Base-by-base conservation (phyloP, 1,140 invertebrate species). In the Solenopsis fugax region DNA sequence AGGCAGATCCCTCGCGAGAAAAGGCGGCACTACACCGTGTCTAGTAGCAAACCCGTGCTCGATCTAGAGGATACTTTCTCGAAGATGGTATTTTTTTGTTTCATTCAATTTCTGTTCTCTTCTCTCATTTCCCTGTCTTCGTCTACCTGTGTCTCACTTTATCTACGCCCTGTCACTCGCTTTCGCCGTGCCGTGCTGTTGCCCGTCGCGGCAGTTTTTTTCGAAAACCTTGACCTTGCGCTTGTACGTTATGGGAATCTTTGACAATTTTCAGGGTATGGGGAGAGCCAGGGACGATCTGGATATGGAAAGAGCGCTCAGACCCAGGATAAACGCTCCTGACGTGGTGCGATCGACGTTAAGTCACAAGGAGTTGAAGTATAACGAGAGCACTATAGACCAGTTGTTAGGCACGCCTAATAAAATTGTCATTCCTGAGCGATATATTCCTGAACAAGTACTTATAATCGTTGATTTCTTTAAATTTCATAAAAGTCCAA, bases 341-440 rank as follows among this genome's bases (percentile, higher is more conserved):
- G 98, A 98, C 95, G 97, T 98, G 60, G 97, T 98, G 5, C 96
- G 97, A 62, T 98, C 97, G 0, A 98, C 98, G 1, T 92, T 98
- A 80, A 97, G 97, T 45, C 93, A 96, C 81, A 96, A 96, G 87
- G 96, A 97, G 89, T 91, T 96, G 1, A 96, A 96, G 80, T 97
- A 96, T 91, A 97, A 97, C 88, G 97, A 98, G 92, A 97, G 97
- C 78, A 98, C 98, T 41, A 98, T 98, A 87, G 98, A 98, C 95
- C 97, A 97, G 90, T 95, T 99, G 90, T 95, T 99, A 41, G 97
- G 97, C 64, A 97, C 98, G 41, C 98, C 98, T 29, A 98, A 97
- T 93, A 99, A 98, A 95, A 98, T 99, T 89, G 95, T 97, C 45
- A 99, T 99, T 89, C 98, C 98, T 4, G 98, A 99, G 95, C 96